Conservation (phyloP, 2,113 vertebrate species). For the Dicrurus megarhynchus region DNA sequence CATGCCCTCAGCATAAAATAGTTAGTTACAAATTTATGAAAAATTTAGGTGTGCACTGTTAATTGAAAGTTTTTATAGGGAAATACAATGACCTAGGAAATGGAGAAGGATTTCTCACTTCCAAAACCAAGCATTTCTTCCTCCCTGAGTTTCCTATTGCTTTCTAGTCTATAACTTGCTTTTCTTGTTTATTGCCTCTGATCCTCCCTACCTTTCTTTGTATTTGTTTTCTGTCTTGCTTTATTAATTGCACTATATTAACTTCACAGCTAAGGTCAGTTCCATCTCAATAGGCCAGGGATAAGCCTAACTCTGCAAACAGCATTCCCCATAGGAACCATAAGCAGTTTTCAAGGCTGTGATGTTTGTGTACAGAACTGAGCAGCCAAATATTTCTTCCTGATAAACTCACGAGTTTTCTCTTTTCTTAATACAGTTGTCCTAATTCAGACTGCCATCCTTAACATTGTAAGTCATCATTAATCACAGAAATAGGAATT, state of each 20-base stretch:
- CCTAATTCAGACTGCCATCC: constrained; percentile 8
- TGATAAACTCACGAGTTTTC: neutral
- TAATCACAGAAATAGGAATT: constrained; percentile 23
- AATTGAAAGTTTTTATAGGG: neutral
- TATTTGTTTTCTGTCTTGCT: neutral
- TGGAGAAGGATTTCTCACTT: neutral
- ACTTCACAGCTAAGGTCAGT: neutral
- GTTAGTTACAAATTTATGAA: neutral
- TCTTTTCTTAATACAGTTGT: neutral
- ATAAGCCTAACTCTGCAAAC: neutral
- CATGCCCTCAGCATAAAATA: neutral
- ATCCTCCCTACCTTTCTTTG: neutral
- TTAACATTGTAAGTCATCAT: neutral
- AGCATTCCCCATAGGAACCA: neutral
- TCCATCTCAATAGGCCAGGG: neutral
- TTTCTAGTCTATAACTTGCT: neutral
- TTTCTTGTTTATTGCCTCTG: neutral
- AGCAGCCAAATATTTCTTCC: neutral
- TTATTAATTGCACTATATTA: neutral
- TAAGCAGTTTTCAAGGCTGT: neutral
- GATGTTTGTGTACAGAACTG: neutral
- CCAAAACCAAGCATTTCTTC: neutral
- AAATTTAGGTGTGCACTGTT: neutral
- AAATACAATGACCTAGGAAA: neutral
- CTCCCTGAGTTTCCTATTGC: neutral